Percentiles rank a stretch among this genome's conserved stretches.
Conservation (phyloP, 2,113 vertebrate species). For the Platycercus adscitus region DNA sequence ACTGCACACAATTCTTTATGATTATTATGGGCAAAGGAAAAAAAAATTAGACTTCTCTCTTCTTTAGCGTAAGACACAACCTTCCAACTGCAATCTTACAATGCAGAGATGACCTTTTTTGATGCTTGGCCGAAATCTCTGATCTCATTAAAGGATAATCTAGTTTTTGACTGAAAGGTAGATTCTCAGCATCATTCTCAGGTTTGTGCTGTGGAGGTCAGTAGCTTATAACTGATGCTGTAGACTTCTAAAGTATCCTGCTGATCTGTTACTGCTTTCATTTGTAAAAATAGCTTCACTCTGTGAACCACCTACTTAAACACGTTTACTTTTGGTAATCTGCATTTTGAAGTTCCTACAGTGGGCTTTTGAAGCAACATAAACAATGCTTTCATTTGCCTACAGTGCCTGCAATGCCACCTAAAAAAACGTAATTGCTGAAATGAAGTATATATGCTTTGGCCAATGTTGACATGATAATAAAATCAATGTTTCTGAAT, state of each 20-base stretch:
- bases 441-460: constrained; percentile 43
- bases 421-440: background rate
- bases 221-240: background rate
- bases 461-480: constrained; percentile 71
- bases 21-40: background rate
- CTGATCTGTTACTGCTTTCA: background rate
- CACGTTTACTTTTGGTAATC: constrained; percentile 10
- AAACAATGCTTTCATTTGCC: constrained; percentile 12
- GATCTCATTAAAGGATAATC: constrained; percentile 53
- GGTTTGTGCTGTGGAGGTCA: constrained; percentile 24
- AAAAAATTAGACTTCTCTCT: background rate
- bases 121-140: background rate
- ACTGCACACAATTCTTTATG: background rate
- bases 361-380: constrained; percentile 8
- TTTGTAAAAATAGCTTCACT: constrained; percentile 65
- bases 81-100: background rate
- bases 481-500: constrained; percentile 73
- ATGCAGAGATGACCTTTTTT: constrained; percentile 49
- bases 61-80: background rate
- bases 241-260: constrained; percentile 26
- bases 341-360: constrained; percentile 24
- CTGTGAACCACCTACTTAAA: constrained; percentile 48
- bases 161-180: constrained; percentile 47
- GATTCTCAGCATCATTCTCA: constrained; percentile 9
- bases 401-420: constrained; percentile 2